These are phyloP conservation scores for Colistium nudipinnis DNA, from an alignment of 2,113 vertebrate species.

Conservation along the genomic window DNA sequence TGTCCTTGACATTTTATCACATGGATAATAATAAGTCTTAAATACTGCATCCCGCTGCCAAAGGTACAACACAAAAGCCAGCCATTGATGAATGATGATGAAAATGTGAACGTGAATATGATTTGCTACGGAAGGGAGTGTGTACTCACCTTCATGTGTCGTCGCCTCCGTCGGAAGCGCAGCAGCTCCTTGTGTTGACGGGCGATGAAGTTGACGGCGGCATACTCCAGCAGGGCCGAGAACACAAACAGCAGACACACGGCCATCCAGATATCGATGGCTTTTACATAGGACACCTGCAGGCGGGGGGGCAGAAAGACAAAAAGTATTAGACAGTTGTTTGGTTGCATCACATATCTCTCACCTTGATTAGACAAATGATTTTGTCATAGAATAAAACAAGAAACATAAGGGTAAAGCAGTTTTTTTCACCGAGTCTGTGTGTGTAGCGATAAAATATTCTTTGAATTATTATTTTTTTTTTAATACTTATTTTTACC, in stretches of 20 bases:
- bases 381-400: neutral
- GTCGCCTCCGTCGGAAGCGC: slow-evolving; percentile 94
- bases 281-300: slow-evolving; percentile 98
- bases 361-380: neutral
- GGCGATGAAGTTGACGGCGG: slow-evolving; percentile 98
- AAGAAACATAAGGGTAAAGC: no score
- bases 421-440: no score
- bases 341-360: neutral
- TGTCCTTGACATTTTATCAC: no score
- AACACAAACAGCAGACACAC: slow-evolving; percentile 98
- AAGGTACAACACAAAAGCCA: neutral
- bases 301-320: neutral
- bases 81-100: neutral
- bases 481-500: no score
- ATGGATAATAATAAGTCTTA: no score
- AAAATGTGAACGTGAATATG: neutral
- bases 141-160: slow-evolving; percentile 92
- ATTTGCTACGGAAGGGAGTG: neutral
- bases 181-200: slow-evolving; percentile 99
- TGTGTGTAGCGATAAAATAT: no score
- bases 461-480: no score
- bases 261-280: slow-evolving; percentile 99
- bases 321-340: no score
- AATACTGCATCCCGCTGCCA: no score
- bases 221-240: slow-evolving; percentile 96